A percentile compares a stretch with the other conserved stretches of the same genome.
These are phyloP conservation scores for Acronicta alni DNA, from an alignment of 2,888 invertebrate genomes.

Conservation along the genomic window DNA sequence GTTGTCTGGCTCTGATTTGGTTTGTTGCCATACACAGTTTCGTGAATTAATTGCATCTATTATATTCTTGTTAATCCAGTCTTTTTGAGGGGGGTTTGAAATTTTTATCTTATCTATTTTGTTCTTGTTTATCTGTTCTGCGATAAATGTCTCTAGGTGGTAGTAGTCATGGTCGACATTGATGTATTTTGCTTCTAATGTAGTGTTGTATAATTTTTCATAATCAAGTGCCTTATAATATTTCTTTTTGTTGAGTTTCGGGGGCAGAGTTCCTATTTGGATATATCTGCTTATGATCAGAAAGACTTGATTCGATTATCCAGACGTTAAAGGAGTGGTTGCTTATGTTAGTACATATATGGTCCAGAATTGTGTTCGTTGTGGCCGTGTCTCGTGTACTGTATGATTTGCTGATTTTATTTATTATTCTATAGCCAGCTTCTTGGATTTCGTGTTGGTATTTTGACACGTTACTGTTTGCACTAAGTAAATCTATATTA, in stretches of 20 bases:
- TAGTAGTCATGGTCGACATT: not conserved
- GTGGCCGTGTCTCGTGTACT: not conserved
- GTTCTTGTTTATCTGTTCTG: conserved; percentile 12
- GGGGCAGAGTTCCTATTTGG: not conserved
- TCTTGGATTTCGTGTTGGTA: no score
- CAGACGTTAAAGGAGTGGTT: not conserved
- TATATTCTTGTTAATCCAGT: conserved; percentile 51
- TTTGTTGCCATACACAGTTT: conserved; percentile 39
- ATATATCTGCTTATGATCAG: conserved; percentile 1
- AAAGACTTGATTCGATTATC: conserved; percentile 1
- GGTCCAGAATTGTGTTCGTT: not conserved
- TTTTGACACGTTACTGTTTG: no score
- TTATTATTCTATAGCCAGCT: not conserved
- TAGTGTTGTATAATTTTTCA: conserved; percentile 9
- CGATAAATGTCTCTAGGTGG: conserved; percentile 8
- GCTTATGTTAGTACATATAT: not conserved
- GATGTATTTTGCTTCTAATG: not conserved
- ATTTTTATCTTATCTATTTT: conserved; percentile 41
- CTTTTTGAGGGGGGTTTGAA: conserved; percentile 34
- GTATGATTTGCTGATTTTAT: not conserved
- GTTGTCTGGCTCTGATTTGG: conserved; percentile 30
- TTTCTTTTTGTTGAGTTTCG: conserved; percentile 8
- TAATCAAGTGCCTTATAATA: conserved; percentile 24
- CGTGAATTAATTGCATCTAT: conserved; percentile 40
- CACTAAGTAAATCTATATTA: no score